Percentiles rank a stretch among this genome's conserved stretches.
Evolutionary conservation across 2,797 vertebrate species (phyloP).

Genomic region (Enteromius thamalakanensis): DNA sequence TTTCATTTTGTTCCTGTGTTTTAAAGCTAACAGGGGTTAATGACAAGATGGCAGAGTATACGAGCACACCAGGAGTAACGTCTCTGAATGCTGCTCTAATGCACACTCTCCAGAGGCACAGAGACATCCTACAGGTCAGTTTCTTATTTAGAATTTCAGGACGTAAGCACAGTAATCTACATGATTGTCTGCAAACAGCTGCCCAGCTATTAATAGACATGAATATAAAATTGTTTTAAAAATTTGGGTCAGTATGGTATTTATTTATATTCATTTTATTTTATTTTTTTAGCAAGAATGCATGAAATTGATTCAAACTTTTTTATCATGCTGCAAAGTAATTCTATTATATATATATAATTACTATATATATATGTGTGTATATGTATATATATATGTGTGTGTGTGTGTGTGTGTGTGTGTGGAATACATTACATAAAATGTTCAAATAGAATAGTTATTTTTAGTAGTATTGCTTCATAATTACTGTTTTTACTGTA

Average conservation of each 20-base stretch:
- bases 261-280: neutral
- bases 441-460: neutral
- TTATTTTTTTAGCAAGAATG: too few species aligned
- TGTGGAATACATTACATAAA: too few species aligned
- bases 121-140: constrained; percentile 93
- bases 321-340: neutral
- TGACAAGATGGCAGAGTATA: constrained; percentile 97
- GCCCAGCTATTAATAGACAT: neutral
- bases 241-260: neutral
- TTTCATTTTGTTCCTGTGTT: neutral
- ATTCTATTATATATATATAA: neutral
- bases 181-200: neutral
- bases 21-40: constrained; percentile 90
- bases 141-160: neutral
- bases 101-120: constrained; percentile 95
- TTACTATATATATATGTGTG: neutral
- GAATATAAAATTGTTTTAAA: neutral
- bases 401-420: too few species aligned
- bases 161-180: neutral
- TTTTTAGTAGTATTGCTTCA: neutral
- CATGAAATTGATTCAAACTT: neutral
- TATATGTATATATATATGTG: too few species aligned
- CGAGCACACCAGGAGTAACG: constrained; percentile 86
- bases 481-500: too few species aligned
- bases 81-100: constrained; percentile 94